Evolutionary conservation across 1,140 invertebrate genomes (phyloP).

Genomic region (Rhyzopertha dominica): DNA sequence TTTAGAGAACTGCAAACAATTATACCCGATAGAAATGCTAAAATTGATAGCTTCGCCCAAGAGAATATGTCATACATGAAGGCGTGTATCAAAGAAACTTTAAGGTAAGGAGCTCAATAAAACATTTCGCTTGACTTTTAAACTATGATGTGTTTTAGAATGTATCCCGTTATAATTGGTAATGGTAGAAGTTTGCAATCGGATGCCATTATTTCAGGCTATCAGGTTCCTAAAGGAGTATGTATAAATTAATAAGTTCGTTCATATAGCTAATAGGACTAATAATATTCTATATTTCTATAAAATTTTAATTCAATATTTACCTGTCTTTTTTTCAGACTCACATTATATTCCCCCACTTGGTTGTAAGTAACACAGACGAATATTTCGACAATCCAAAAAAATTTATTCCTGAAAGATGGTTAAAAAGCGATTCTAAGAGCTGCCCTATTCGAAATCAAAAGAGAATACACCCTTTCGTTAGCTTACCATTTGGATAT

Average conservation of each 20-base stretch:
- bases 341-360: constrained; percentile 75
- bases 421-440: constrained; percentile 52
- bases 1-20: constrained; percentile 64
- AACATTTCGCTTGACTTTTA: constrained; percentile 3
- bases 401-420: constrained; percentile 70
- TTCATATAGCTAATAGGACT: constrained; percentile 9
- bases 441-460: constrained; percentile 25
- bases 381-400: constrained; percentile 64
- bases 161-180: constrained; percentile 84
- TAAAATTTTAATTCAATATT: no score
- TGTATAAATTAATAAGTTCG: constrained; percentile 31
- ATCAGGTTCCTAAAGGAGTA: constrained; percentile 83
- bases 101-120: constrained; percentile 58
- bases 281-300: no score
- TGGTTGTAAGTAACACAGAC: constrained; percentile 71
- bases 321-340: constrained; percentile 64
- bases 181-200: constrained; percentile 75
- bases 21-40: constrained; percentile 50
- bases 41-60: constrained; percentile 59
- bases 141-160: no score
- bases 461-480: constrained; percentile 62
- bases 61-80: constrained; percentile 73
- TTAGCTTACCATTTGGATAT: constrained; percentile 76
- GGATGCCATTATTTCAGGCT: constrained; percentile 74
- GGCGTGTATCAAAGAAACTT: constrained; percentile 84